Base-by-base conservation (phyloP, 2,113 vertebrate genomes). In the Tachycineta bicolor region DNA sequence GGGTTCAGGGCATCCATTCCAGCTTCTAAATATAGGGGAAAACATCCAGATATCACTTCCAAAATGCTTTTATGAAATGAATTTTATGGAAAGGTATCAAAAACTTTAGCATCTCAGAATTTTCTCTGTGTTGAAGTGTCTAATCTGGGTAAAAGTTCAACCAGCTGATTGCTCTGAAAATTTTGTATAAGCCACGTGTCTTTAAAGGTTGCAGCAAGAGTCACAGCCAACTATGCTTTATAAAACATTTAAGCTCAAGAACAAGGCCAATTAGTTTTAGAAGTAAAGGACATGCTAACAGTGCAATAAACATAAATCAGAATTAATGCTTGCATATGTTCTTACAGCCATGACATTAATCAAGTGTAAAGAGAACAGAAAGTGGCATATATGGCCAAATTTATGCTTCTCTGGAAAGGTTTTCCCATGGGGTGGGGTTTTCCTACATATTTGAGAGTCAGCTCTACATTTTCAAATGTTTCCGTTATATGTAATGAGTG, bases 311-410 rank as follows among this genome's bases (percentile, higher is more conserved):
- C 77, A 53, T 83, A 96, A 94, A 97, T 94, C 58, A 79, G 83
- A 92, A 96, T 89, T 94, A 96, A 82, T 95, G 90, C 31, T 80
- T 91, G 74, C n/a, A 14, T 83, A 37, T 83, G 47, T 95, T 95
- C 71, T 86, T 59, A n/a, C 18, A 86, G 34, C 58, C 60, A 47
- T 78, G 43, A 29, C 53, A 86, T 93, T 94, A 91, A 95, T 97
- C 91, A 95, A 73, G 19, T 20, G 43, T 76, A 92, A 89, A 87
- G 73, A 17, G 33, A 94, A 94, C 17, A 76, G 39, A 77, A 86
- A 95, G 44, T 78, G 33, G 6, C 93, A 28, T 85, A 62, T 58
- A 47, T 52, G 37, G 49, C 29, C 34, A 77, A 65, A 70, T 90
- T 47, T 75, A 71, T 65, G 33, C 63, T 71, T 81, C 47, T 85